Evolutionary conservation across 2,797 vertebrate genomes (phyloP).

Genomic region (Microctenopoma stevenorrisi): DNA sequence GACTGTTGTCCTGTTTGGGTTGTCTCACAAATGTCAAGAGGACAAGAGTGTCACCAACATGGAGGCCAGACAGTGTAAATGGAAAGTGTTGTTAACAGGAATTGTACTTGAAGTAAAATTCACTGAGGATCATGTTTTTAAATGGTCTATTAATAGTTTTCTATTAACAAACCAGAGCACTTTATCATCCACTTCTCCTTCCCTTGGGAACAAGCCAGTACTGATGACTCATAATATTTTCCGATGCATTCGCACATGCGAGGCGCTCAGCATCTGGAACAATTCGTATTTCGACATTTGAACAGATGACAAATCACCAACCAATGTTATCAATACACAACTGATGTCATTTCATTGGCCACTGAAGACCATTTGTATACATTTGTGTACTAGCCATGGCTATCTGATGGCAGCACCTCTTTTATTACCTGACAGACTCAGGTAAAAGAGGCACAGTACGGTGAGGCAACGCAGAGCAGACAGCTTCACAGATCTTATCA

Average conservation of each 20-base stretch:
- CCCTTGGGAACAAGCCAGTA: background rate
- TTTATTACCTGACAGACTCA: constrained; percentile 17
- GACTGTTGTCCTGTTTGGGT: constrained; percentile 8
- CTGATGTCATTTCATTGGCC: background rate
- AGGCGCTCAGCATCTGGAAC: background rate
- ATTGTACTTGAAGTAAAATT: constrained; percentile 28
- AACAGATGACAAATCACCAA: background rate
- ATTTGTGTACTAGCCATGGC: constrained; percentile 1
- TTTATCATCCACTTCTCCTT: background rate
- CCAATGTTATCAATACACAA: background rate
- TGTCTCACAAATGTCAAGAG: constrained; percentile 51
- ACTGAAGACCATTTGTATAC: background rate
- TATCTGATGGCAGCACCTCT: constrained; percentile 40
- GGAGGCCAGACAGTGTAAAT: background rate
- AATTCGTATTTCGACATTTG: background rate
- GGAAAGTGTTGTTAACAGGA: constrained; percentile 29
- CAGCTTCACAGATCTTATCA: constrained; percentile 42
- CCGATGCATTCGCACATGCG: background rate
- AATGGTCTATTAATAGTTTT: constrained; percentile 14
- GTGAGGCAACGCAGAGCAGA: constrained; percentile 31
- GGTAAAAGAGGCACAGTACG: constrained; percentile 2
- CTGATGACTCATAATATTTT: constrained; percentile 3
- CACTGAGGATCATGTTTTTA: background rate
- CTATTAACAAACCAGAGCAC: constrained; percentile 11
- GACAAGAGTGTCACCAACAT: constrained; percentile 6